Conservation (phyloP, 2,113 vertebrate genomes). For the Ictalurus furcatus region DNA sequence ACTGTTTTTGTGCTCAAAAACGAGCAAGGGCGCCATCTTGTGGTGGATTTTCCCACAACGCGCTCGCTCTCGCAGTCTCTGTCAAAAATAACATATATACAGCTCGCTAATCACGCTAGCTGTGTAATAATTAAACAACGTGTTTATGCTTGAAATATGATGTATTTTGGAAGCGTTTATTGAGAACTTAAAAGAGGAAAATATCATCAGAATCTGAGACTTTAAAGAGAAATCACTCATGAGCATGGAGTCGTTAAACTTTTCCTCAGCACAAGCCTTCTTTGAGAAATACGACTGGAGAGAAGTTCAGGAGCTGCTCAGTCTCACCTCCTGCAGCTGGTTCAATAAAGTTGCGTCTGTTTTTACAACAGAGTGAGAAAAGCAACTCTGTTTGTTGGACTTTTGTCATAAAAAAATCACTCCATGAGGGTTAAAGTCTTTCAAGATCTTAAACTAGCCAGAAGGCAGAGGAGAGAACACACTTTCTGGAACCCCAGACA, state of each 20-base stretch:
- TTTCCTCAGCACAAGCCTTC: conserved; percentile 54
- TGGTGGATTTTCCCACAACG: background rate
- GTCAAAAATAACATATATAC: background rate
- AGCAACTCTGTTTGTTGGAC: too few species aligned
- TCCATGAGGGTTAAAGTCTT: too few species aligned
- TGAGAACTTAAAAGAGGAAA: background rate
- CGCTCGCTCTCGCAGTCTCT: background rate
- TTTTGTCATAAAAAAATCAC: too few species aligned
- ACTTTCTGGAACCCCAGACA: too few species aligned
- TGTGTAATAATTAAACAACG: too few species aligned
- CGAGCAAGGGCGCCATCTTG: background rate
- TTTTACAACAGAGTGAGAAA: too few species aligned
- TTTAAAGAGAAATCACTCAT: background rate
- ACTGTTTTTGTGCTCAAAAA: background rate
- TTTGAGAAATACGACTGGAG: conserved; percentile 71
- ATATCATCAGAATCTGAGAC: background rate
- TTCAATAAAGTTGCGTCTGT: too few species aligned
- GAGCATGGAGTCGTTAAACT: background rate
- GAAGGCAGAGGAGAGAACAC: too few species aligned
- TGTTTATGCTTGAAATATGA: background rate
- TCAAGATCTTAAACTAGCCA: too few species aligned
- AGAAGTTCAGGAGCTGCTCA: conserved; percentile 71
- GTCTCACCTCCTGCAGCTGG: conserved; percentile 65
- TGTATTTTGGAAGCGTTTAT: background rate
- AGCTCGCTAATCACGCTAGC: background rate